Conservation (phyloP, 2,888 invertebrate species). For the Plebejus anna region DNA sequence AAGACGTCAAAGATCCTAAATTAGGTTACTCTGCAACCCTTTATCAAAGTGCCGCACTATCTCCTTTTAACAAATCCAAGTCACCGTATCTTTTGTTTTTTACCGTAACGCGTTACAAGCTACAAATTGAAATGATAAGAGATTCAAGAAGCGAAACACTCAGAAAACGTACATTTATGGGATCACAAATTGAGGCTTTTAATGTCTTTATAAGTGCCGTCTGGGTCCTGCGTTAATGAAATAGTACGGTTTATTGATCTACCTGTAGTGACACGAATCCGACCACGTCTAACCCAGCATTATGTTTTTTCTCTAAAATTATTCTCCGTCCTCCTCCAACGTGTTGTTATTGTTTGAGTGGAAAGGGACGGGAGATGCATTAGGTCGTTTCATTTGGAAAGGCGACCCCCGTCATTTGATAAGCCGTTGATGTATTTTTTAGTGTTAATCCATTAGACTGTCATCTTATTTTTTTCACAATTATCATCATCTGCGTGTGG, state of each 20-base stretch:
- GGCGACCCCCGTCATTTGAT: conserved; percentile 73
- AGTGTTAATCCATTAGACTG: conserved; percentile 67
- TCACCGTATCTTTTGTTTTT: conserved; percentile 13
- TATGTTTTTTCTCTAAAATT: conserved; percentile 69
- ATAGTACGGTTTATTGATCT: conserved; percentile 74
- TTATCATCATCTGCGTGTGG: conserved; percentile 9
- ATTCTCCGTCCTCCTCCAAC: conserved; percentile 53
- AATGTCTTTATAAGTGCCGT: conserved; percentile 79
- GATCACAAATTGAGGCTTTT: conserved; percentile 57
- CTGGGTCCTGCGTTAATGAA: conserved; percentile 72
- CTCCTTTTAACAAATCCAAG: conserved; percentile 14
- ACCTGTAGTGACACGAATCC: conserved; percentile 74
- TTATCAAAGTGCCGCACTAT: conserved; percentile 19
- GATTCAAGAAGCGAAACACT: conserved; percentile 32
- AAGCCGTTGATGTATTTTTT: conserved; percentile 69
- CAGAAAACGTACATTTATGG: conserved; percentile 40
- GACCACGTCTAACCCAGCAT: conserved; percentile 64
- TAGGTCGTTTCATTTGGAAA: conserved; percentile 69
- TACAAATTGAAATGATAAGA: conserved; percentile 28
- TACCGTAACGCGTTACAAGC: conserved; percentile 25
- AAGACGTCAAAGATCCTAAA: conserved; percentile 9
- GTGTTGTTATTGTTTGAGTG: conserved; percentile 36
- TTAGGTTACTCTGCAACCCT: conserved; percentile 18
- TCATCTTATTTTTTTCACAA: conserved; percentile 36
- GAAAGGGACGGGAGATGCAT: conserved; percentile 48